Evolutionary conservation across 2,113 vertebrate species (phyloP).

Genomic region (Myocastor coypus): DNA sequence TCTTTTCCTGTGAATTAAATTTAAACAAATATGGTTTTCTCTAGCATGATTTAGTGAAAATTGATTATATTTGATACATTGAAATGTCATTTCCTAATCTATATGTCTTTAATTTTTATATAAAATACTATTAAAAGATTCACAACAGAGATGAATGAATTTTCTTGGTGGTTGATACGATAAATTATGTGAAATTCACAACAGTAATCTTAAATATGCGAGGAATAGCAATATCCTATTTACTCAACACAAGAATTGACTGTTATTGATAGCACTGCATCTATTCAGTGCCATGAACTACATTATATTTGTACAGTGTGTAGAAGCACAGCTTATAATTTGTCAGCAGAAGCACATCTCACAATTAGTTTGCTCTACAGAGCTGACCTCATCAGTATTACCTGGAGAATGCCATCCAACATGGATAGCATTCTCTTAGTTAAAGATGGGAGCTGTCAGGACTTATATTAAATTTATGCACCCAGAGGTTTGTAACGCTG

Average conservation of each 20-base stretch:
- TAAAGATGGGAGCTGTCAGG: conserved; percentile 57
- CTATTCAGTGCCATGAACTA: conserved; percentile 13
- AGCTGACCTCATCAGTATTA: conserved; percentile 74
- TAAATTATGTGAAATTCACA: conserved; percentile 20
- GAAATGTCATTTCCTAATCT: not conserved
- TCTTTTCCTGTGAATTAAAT: not conserved
- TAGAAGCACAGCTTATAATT: conserved; percentile 70
- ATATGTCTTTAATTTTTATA: not conserved
- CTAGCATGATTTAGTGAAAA: not conserved
- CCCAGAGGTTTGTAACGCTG: conserved; percentile 55
- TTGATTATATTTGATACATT: not conserved
- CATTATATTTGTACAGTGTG: conserved; percentile 51
- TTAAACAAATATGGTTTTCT: not conserved
- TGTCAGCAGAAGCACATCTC: conserved; percentile 71
- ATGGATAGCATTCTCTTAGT: conserved; percentile 57
- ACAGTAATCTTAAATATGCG: conserved; percentile 56
- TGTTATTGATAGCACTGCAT: conserved; percentile 55
- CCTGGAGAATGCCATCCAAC: conserved; percentile 47
- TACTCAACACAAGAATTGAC: conserved; percentile 30
- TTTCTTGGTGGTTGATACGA: not conserved
- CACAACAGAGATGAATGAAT: conserved; percentile 37
- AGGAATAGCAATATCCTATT: conserved; percentile 28
- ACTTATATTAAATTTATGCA: conserved; percentile 73
- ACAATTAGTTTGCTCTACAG: conserved; percentile 73
- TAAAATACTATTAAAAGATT: conserved; percentile 19